Evolutionary conservation across 1,140 invertebrate genomes (phyloP).

Genomic region (Helicoverpa armigera): DNA sequence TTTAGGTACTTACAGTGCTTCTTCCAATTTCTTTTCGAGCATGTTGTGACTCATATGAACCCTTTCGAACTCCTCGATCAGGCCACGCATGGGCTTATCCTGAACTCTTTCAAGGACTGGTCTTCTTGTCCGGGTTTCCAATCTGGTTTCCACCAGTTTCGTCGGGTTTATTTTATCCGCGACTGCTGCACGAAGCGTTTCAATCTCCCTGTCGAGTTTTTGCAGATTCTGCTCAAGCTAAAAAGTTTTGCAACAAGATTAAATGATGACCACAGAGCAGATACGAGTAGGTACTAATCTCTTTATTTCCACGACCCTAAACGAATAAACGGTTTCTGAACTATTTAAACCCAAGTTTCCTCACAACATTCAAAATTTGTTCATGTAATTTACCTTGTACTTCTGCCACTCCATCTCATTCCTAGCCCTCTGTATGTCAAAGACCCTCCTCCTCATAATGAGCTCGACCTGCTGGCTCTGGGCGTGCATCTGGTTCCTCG

Average conservation of each 20-base stretch:
- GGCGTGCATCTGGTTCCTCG: slow-evolving; percentile 92
- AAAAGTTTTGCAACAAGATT: slow-evolving; percentile 10
- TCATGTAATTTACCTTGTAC: slow-evolving; percentile 89
- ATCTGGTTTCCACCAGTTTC: slow-evolving; percentile 92
- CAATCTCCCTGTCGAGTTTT: slow-evolving; percentile 91
- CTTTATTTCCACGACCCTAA: background rate
- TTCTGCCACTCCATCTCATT: slow-evolving; percentile 97
- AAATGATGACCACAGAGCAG: background rate
- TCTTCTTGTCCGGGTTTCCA: slow-evolving; percentile 90
- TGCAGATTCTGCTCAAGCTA: slow-evolving; percentile 89
- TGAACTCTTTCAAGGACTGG: slow-evolving; percentile 83
- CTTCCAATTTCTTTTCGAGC: slow-evolving; percentile 90
- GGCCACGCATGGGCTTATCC: slow-evolving; percentile 92
- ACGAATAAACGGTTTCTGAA: background rate
- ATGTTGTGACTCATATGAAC: slow-evolving; percentile 86
- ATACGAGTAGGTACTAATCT: no score
- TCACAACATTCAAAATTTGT: background rate
- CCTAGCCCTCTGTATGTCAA: slow-evolving; percentile 93
- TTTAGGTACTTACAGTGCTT: slow-evolving; percentile 85
- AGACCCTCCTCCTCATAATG: slow-evolving; percentile 92
- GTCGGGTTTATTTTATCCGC: slow-evolving; percentile 90
- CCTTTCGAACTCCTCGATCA: slow-evolving; percentile 90
- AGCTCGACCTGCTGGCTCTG: slow-evolving; percentile 94
- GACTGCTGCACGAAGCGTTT: slow-evolving; percentile 89
- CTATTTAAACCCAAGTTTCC: background rate